Conservation (phyloP, 2,113 vertebrate genomes). For the Formicarius rufipectus region DNA sequence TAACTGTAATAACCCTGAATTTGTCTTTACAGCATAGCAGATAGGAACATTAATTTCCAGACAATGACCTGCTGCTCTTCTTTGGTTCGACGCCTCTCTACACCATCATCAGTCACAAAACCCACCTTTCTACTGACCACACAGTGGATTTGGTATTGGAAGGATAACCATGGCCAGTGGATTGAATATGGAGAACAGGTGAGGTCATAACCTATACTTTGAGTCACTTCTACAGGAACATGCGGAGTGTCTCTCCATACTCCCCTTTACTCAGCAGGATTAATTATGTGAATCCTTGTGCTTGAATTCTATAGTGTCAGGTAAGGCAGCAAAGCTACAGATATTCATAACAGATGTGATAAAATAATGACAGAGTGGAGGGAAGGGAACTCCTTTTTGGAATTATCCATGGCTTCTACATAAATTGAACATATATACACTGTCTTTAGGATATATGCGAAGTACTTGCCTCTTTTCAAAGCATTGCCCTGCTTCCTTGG, state of each 20-base stretch:
- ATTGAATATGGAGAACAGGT: conserved; percentile 78
- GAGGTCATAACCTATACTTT: conserved; percentile 3
- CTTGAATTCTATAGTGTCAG: not conserved
- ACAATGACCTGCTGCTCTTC: conserved; percentile 66
- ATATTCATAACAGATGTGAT: not conserved
- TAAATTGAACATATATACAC: not conserved
- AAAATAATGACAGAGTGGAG: not conserved
- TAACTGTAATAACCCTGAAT: not conserved
- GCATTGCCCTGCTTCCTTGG: not conserved
- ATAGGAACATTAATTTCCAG: conserved; percentile 72
- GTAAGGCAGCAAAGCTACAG: not conserved
- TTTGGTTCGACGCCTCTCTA: conserved; percentile 80
- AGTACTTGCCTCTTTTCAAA: not conserved
- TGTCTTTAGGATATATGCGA: not conserved
- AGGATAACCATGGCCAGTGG: conserved; percentile 76
- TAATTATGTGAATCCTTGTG: not conserved
- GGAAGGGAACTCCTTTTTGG: not conserved
- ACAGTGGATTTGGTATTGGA: conserved; percentile 89
- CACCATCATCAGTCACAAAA: conserved; percentile 79
- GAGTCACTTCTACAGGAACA: not conserved
- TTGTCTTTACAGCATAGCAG: not conserved
- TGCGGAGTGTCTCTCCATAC: not conserved
- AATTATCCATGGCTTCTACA: not conserved
- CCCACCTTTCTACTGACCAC: conserved; percentile 82
- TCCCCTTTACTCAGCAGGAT: not conserved